Conservation (phyloP, 2,797 vertebrate genomes). For the Notolepis coatsorum region DNA sequence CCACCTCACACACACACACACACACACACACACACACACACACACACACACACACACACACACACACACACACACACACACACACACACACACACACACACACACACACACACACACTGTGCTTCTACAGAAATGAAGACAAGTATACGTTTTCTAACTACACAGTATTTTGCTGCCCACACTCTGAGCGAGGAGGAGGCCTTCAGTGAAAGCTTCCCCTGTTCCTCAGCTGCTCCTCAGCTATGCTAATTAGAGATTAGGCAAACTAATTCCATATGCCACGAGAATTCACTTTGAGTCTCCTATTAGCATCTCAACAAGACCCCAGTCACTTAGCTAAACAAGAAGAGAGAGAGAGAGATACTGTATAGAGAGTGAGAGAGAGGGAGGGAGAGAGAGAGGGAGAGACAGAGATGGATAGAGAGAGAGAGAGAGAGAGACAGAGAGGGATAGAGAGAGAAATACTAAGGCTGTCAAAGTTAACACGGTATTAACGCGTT, state of each 20-base stretch:
- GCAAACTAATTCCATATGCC: constrained; percentile 35
- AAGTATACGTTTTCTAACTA: constrained; percentile 17
- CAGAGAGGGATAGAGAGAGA: too few species aligned
- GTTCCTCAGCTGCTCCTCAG: constrained; percentile 15
- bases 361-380: neutral
- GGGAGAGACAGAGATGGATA: constrained; percentile 8
- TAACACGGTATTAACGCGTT: too few species aligned
- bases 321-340: constrained; percentile 8
- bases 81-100: neutral
- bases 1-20: neutral
- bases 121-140: constrained; percentile 3
- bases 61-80: neutral
- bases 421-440: too few species aligned
- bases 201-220: constrained; percentile 22
- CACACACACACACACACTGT: neutral
- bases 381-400: constrained; percentile 4
- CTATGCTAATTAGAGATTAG: constrained; percentile 40
- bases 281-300: constrained; percentile 25
- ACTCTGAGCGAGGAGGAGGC: neutral
- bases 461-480: too few species aligned
- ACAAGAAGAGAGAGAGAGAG: neutral
- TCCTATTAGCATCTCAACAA: constrained; percentile 34
- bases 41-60: neutral
- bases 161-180: constrained; percentile 6
- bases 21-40: constrained; percentile 2